These are phyloP conservation scores for Vollenhovia emeryi DNA, from an alignment of 1,140 invertebrate species.

Conservation along the genomic window DNA sequence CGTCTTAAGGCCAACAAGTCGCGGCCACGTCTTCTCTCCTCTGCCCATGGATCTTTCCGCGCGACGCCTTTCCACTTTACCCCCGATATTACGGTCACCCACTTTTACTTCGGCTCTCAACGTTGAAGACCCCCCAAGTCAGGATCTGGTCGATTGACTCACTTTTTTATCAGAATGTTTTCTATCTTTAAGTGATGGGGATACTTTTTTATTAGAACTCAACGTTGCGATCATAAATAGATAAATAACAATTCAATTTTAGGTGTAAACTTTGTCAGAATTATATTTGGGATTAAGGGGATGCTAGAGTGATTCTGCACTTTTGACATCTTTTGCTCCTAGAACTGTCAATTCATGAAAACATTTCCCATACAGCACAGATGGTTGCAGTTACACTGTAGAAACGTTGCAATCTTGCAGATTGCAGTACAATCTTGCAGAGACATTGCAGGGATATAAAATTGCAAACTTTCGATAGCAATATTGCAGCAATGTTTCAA, in stretches of 20 bases:
- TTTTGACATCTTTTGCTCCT: too few relatives aligned
- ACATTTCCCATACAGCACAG: too few relatives aligned
- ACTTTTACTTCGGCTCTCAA: conserved; percentile 18
- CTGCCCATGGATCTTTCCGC: neutral
- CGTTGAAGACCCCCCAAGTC: neutral
- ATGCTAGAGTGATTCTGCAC: too few relatives aligned
- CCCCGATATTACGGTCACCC: conserved; percentile 33
- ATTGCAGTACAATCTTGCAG: too few relatives aligned
- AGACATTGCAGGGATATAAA: too few relatives aligned
- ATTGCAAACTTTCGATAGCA: too few relatives aligned
- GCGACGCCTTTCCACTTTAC: conserved; percentile 9
- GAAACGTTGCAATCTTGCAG: too few relatives aligned
- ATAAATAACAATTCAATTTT: neutral
- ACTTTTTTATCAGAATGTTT: neutral
- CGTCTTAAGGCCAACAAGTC: conserved; percentile 50
- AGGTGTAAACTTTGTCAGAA: neutral
- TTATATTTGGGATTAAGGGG: neutral
- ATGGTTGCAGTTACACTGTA: too few relatives aligned
- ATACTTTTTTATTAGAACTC: neutral
- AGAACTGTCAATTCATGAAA: too few relatives aligned
- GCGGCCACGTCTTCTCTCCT: neutral
- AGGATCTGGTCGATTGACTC: neutral
- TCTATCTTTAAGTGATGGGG: neutral
- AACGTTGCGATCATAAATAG: neutral
- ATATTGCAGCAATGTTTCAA: too few relatives aligned